Conservation (phyloP, 1,140 invertebrate genomes). For the Drosophila ficusphila region DNA sequence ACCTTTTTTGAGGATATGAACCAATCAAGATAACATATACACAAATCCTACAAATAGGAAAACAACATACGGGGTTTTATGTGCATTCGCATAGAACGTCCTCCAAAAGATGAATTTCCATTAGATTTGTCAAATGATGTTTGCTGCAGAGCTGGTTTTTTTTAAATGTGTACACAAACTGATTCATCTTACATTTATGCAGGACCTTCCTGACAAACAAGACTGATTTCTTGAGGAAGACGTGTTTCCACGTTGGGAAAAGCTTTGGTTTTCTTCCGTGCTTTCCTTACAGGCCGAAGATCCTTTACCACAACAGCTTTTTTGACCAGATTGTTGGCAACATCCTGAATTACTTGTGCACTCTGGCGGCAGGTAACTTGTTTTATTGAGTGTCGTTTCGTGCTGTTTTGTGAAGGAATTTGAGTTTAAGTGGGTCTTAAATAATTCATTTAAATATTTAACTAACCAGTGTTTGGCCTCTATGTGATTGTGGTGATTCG, state of each 20-base stretch:
- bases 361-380: conserved; percentile 18
- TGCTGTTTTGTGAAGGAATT: not conserved
- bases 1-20: conserved; percentile 2
- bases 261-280: not conserved
- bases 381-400: conserved; percentile 7
- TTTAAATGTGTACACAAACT: too few relatives aligned
- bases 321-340: not conserved
- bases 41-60: rapidly evolving
- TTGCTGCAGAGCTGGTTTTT: not conserved
- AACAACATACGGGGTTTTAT: not conserved
- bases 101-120: not conserved
- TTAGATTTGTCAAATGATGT: not conserved
- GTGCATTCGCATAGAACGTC: not conserved
- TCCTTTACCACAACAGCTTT: not conserved
- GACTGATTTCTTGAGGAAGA: not conserved
- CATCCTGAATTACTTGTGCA: not conserved
- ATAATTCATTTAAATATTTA: not conserved
- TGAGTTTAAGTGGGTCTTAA: not conserved
- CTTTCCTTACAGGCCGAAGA: not conserved
- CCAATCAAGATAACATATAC: not conserved
- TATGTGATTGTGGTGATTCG: not conserved
- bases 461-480: conserved; percentile 1
- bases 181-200: not conserved
- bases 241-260: not conserved
- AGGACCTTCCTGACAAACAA: not conserved